phyloP scores from a whole-genome alignment of 1,140 invertebrate genomes.

The Luehdorfia chinensis region DNA sequence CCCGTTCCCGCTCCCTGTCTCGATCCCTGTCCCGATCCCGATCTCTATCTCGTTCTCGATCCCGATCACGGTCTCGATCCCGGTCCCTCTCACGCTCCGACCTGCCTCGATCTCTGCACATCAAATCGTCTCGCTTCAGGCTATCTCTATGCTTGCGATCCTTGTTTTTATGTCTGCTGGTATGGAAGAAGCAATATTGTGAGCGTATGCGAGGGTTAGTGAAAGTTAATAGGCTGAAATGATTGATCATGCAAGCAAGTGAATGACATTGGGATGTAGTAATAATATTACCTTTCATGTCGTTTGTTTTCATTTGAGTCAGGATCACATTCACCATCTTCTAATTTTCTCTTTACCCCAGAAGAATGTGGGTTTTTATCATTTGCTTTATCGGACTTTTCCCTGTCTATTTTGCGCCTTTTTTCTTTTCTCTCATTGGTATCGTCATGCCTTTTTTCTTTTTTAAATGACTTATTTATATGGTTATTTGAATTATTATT shows the following conservation, averaged over 20 bases:
- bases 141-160: conserved; percentile 69
- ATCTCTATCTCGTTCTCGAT: conserved; percentile 53
- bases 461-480: conserved; percentile 49
- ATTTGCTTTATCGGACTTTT: conserved; percentile 50
- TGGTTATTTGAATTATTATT: conserved; percentile 67
- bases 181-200: conserved; percentile 67
- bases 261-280: too few species aligned
- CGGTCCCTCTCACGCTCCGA: conserved; percentile 61
- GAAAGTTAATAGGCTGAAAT: conserved; percentile 32
- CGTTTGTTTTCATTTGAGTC: conserved; percentile 70
- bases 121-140: conserved; percentile 69
- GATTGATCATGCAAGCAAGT: too few species aligned
- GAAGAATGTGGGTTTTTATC: conserved; percentile 58
- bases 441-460: conserved; percentile 59
- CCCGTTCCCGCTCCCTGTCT: conserved; percentile 34
- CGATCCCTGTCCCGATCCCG: conserved; percentile 45
- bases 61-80: conserved; percentile 62
- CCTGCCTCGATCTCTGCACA: conserved; percentile 68
- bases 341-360: conserved; percentile 69
- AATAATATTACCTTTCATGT: conserved; percentile 65
- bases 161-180: conserved; percentile 70
- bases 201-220: conserved; percentile 38
- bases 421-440: conserved; percentile 59
- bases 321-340: conserved; percentile 75
- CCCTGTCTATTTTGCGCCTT: conserved; percentile 46